These are phyloP conservation scores for Anaspis maculata DNA, from an alignment of 2,888 invertebrate species.

Conservation along the genomic window DNA sequence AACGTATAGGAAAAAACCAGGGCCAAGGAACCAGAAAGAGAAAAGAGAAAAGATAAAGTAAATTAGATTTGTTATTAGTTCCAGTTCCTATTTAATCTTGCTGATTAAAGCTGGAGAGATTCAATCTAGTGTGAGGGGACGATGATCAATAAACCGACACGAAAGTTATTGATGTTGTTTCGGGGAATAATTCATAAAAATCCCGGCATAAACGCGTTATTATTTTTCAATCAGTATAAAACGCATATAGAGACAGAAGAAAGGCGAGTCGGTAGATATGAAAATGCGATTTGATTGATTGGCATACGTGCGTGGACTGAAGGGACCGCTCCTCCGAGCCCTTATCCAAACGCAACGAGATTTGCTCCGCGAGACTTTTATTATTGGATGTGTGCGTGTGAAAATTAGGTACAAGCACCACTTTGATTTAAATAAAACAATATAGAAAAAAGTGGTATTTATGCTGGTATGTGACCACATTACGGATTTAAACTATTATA, in stretches of 20 bases:
- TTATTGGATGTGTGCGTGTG: no score
- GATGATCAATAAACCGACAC: constrained; percentile 27
- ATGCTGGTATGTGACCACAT: no score
- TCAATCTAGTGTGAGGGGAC: constrained; percentile 12
- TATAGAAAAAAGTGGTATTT: no score
- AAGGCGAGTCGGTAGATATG: constrained; percentile 39
- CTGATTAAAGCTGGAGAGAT: constrained; percentile 16
- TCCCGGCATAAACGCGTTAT: constrained; percentile 39
- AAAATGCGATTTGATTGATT: constrained; percentile 40
- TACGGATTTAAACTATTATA: no score
- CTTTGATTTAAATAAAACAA: no score
- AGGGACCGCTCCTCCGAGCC: no score
- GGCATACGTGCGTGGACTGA: constrained; percentile 26
- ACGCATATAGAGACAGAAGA: constrained; percentile 30
- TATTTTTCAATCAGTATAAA: constrained; percentile 41
- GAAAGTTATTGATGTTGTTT: constrained; percentile 34
- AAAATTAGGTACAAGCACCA: no score
- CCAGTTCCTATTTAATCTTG: constrained; percentile 15
- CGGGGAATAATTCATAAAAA: constrained; percentile 36
- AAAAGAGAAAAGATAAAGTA: no score
- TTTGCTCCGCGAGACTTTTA: no score
- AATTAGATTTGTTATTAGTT: constrained; percentile 17
- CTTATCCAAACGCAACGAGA: no score
- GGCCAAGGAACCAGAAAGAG: no score
- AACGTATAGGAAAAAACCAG: no score